Conservation (phyloP, 2,797 vertebrate species). For the Parotocinclus haroldoi region DNA sequence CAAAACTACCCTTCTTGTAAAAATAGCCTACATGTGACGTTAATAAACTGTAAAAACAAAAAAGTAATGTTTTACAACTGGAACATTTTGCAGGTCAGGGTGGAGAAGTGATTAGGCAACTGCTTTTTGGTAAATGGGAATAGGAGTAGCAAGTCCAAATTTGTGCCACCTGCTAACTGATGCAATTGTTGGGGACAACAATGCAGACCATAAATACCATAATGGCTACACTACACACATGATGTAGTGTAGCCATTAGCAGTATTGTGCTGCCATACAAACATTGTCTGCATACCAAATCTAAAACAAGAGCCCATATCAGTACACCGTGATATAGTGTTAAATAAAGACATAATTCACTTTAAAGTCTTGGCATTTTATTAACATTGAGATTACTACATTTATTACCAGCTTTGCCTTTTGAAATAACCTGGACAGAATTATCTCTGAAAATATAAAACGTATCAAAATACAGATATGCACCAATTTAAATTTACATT, state of each 20-base stretch:
- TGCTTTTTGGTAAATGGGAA: too few relatives aligned
- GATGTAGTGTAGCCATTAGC: conserved; percentile 42
- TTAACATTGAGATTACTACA: too few relatives aligned
- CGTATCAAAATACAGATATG: too few relatives aligned
- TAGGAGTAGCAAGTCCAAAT: conserved; percentile 6
- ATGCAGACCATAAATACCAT: conserved; percentile 18
- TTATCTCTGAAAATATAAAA: too few relatives aligned
- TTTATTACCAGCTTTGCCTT: too few relatives aligned
- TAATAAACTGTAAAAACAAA: neutral
- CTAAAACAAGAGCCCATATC: conserved; percentile 46
- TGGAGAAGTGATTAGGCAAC: neutral
- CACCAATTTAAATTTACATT: too few relatives aligned
- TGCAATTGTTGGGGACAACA: conserved; percentile 15
- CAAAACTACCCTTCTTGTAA: conserved; percentile 38
- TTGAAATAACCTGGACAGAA: too few relatives aligned
- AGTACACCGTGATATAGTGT: neutral
- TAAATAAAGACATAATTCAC: too few relatives aligned
- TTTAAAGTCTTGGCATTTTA: too few relatives aligned
- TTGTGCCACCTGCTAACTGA: conserved; percentile 22
- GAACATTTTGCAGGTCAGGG: conserved; percentile 9
- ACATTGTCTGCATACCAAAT: conserved; percentile 49
- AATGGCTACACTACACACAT: conserved; percentile 31
- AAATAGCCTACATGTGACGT: conserved; percentile 31
- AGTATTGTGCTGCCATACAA: conserved; percentile 52
- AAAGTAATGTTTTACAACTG: conserved; percentile 1